These are phyloP conservation scores for Lepus timidus DNA, from an alignment of 2,113 vertebrate species.

Conservation along the genomic window DNA sequence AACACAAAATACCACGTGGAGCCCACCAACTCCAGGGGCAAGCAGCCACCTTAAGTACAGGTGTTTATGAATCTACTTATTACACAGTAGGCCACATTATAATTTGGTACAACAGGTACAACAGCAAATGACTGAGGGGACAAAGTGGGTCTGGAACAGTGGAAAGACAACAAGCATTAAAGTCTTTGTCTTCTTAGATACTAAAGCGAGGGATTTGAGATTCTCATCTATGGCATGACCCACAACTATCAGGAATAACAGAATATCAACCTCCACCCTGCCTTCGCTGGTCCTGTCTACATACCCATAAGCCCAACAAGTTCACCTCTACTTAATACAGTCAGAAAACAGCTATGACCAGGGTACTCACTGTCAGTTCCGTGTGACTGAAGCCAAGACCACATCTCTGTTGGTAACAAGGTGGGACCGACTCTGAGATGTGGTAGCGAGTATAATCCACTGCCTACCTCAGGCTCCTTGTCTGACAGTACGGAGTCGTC, in stretches of 20 bases:
- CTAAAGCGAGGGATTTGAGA: background rate
- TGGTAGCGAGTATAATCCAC: background rate
- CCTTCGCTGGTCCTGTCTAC: background rate
- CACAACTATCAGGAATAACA: background rate
- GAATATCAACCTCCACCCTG: background rate
- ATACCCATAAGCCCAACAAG: background rate
- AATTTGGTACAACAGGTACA: slow-evolving; percentile 51
- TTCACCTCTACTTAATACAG: background rate
- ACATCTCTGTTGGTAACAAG: rapidly evolving
- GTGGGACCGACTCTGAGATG: background rate
- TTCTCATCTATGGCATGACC: background rate
- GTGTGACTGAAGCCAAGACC: background rate
- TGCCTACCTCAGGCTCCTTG: background rate
- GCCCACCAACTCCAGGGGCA: slow-evolving; percentile 68
- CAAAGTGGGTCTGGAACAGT: background rate
- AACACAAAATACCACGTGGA: slow-evolving; percentile 60
- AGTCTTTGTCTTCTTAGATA: background rate
- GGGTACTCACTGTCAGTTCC: background rate
- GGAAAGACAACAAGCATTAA: slow-evolving; percentile 12
- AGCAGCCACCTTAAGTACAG: slow-evolving; percentile 53
- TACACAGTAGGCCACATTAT: slow-evolving; percentile 29
- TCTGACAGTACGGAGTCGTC: background rate
- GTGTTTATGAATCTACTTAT: slow-evolving; percentile 55
- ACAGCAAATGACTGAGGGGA: slow-evolving; percentile 38
- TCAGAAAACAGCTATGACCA: background rate